Evolutionary conservation across 2,113 vertebrate species (phyloP), one percentile per base, ranked within the genome.

Genomic region (Prunella himalayana): DNA sequence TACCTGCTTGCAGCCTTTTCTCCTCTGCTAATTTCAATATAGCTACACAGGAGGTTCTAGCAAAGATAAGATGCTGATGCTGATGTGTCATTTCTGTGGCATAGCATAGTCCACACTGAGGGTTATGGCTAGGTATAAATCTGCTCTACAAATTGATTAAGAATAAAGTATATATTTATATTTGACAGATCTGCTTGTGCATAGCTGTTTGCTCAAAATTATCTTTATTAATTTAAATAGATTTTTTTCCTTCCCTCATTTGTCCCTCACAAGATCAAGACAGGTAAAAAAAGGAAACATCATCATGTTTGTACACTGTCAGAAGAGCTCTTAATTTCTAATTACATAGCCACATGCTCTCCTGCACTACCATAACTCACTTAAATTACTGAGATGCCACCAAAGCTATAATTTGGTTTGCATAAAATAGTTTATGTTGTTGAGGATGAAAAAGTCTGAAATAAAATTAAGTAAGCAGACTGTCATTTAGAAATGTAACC

Each of bases 311-410:
- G 42, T 60, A 54, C 33, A 47, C 71, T 77, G 65, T 81, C 76
- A 84, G 50, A 80, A 82, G n/a, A 60, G 35, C 5, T 41, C n/a
- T 81, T 90, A 86, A 73, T 73, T 95, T 93, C 80, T 92, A 78
- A 78, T 93, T 94, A 81, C 33, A 51, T 12, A 63, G 42, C 10
- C 47, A 66, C 42, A 35, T 70, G 33, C 10, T 76, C 35, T 69
- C 39, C 39, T 82, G 18, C 50, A 33, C 37, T 54, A 50, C 44
- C 24, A 33, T 50, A 92, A 77, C 47, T 80, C 42, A 63, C 13
- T 63, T 25, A 63, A 93, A 88, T 83, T 42, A 31, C 68, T 0
- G 0, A 73, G 64, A 42, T 88, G 54, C 8, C 30, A 70, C 37
- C 9, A 39, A 88, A 70, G 42, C 14, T 69, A 28, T 27, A 80